phyloP scores from a whole-genome alignment of 2,888 invertebrate species.

The Lamellibrachia satsuma region DNA sequence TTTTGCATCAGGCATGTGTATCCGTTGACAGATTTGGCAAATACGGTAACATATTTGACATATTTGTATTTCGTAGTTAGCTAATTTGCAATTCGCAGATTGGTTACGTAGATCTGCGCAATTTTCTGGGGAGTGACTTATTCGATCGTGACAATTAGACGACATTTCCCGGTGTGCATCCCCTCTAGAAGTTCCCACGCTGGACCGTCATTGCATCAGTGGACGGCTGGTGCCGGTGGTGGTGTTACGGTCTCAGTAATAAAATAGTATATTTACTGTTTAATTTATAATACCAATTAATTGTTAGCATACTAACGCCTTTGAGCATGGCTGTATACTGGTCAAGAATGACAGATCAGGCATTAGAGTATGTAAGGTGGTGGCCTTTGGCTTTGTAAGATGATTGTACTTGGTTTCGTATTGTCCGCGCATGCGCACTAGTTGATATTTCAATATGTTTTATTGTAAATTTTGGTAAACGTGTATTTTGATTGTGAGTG shows the following conservation, averaged over 20 bases:
- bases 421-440: too few species aligned
- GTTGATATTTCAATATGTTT: too few species aligned
- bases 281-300: too few species aligned
- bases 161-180: conserved; percentile 3
- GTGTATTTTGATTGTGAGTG: too few species aligned
- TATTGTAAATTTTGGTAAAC: too few species aligned
- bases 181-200: neutral
- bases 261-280: neutral
- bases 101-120: neutral
- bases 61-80: neutral
- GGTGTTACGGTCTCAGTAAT: neutral
- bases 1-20: conserved; percentile 3
- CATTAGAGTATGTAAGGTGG: too few species aligned
- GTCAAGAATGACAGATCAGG: too few species aligned
- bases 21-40: neutral
- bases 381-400: too few species aligned
- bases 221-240: neutral
- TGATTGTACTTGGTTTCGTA: too few species aligned
- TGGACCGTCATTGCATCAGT: neutral
- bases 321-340: too few species aligned
- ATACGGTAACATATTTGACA: conserved; percentile 13
- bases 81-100: neutral
- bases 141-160: neutral
- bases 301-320: too few species aligned
- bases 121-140: neutral